These are phyloP conservation scores for Spea bombifrons DNA, from an alignment of 2,113 vertebrate genomes.

Conservation along the genomic window DNA sequence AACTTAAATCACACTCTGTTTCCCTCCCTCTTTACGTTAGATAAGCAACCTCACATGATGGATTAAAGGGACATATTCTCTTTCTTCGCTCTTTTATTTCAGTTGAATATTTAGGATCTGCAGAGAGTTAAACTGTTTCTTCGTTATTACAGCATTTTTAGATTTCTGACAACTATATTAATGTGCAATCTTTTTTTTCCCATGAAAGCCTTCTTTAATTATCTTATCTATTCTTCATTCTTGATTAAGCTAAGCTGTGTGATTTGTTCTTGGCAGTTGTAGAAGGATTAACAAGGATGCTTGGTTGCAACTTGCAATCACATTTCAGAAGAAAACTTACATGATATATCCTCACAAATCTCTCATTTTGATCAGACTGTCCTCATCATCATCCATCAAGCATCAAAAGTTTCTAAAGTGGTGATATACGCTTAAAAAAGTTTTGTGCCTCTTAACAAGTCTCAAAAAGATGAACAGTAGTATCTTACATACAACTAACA, in stretches of 20 bases:
- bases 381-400: not conserved
- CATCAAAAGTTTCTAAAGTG: not conserved
- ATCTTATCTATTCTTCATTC: constrained; percentile 1
- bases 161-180: constrained; percentile 6
- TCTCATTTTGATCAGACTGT: constrained; percentile 8
- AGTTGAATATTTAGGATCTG: not conserved
- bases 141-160: not conserved
- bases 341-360: not conserved
- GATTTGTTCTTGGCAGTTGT: constrained; percentile 14
- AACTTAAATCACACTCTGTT: no score
- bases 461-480: no score
- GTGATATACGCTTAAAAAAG: not conserved
- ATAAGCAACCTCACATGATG: no score
- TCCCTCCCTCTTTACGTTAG: no score
- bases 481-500: no score
- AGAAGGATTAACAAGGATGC: constrained; percentile 17
- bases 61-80: no score
- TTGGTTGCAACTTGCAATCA: constrained; percentile 25
- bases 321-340: constrained; percentile 7
- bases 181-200: constrained; percentile 4
- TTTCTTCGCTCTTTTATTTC: no score
- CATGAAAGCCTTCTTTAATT: constrained; percentile 15
- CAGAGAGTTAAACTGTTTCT: not conserved
- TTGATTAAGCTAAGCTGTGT: constrained; percentile 20
- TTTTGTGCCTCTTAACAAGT: no score